Evolutionary conservation across 2,113 vertebrate genomes (phyloP).

Genomic region (Syngnathoides biaculeatus): DNA sequence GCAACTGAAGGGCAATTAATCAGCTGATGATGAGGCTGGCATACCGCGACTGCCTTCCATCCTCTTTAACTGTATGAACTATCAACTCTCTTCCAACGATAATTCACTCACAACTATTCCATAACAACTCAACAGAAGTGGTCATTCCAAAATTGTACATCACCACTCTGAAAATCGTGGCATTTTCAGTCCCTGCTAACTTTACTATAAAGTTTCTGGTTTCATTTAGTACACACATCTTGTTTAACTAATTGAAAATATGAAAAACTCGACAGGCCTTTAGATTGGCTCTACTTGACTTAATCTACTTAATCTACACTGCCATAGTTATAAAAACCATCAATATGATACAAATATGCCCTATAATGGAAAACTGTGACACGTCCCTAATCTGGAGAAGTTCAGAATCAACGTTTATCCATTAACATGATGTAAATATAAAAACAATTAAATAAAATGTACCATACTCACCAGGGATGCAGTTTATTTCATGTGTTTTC

Average conservation of each 20-base stretch:
- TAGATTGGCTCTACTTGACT: no score
- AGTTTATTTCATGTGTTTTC: no score
- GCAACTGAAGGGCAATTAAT: conserved; percentile 1
- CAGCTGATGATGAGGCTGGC: neutral
- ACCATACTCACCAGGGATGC: no score
- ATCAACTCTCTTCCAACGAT: neutral
- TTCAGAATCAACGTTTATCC: no score
- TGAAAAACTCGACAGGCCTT: no score
- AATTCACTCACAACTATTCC: neutral
- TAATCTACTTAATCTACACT: no score
- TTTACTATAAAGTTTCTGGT: neutral
- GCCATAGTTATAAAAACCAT: no score
- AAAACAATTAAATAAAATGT: no score
- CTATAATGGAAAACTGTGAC: no score
- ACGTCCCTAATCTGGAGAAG: no score
- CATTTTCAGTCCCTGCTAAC: neutral
- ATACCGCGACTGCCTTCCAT: neutral
- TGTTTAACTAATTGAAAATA: neutral
- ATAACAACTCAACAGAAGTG: neutral
- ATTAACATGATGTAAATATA: no score
- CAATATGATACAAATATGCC: no score
- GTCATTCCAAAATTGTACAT: neutral
- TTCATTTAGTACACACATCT: neutral
- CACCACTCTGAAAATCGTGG: neutral
- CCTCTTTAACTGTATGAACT: neutral